These are phyloP conservation scores for Lucifuga dentata DNA, from an alignment of 2,113 vertebrate genomes.

Conservation along the genomic window DNA sequence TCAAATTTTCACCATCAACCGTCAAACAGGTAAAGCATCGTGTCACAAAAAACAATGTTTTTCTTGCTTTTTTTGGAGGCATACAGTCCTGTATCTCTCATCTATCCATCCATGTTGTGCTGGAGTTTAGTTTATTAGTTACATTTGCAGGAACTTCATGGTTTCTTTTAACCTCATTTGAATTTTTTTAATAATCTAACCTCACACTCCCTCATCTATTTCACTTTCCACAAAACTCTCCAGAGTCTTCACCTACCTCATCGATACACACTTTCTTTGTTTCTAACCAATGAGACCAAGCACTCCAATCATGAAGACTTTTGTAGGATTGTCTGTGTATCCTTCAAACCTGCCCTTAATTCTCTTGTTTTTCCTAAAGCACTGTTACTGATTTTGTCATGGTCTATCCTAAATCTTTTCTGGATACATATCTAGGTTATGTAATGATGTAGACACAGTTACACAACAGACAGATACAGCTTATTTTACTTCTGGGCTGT, in stretches of 20 bases:
- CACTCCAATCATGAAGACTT: not conserved
- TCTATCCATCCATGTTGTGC: not conserved
- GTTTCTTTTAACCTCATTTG: conserved; percentile 13
- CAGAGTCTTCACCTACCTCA: conserved; percentile 15
- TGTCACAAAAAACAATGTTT: not conserved
- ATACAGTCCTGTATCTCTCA: not conserved
- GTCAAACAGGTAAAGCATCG: conserved; percentile 84
- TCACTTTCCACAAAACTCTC: conserved; percentile 44
- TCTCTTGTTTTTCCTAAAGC: conserved; percentile 32
- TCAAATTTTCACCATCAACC: conserved; percentile 83
- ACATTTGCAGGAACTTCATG: conserved; percentile 16
- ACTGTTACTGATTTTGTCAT: conserved; percentile 39
- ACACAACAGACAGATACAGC: not conserved
- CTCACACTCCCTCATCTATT: conserved; percentile 32
- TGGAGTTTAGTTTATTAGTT: not conserved
- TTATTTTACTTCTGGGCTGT: not conserved
- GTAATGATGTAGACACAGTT: not conserved
- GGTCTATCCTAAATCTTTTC: not conserved
- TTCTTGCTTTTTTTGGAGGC: not conserved
- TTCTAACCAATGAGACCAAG: not conserved
- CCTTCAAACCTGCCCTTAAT: conserved; percentile 3
- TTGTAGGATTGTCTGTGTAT: not conserved
- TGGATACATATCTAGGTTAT: too few relatives aligned
- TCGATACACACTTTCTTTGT: conserved; percentile 11
- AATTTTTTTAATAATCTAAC: conserved; percentile 30